phyloP scores from a whole-genome alignment of 2,797 vertebrate genomes.

The Malacoraja senta region DNA sequence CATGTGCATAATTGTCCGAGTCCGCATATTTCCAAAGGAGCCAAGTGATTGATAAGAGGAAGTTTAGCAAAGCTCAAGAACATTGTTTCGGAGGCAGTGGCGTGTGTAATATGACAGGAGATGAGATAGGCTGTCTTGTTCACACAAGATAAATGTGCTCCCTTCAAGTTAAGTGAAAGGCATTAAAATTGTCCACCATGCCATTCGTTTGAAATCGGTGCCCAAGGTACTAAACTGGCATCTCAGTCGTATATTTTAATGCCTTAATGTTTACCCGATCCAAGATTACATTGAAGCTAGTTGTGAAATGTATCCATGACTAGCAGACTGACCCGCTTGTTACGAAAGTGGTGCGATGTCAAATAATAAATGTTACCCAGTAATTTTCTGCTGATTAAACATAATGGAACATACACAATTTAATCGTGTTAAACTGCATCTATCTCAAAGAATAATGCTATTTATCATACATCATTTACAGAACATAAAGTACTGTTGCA shows the following conservation, averaged over 20 bases:
- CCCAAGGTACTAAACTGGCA: background rate
- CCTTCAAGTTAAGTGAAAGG: too few species aligned
- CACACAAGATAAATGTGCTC: background rate
- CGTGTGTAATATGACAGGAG: background rate
- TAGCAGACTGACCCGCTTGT: background rate
- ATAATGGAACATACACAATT: background rate
- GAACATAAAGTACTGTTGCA: background rate
- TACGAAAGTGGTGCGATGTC: too few species aligned
- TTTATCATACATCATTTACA: background rate
- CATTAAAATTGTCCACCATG: background rate
- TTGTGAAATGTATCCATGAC: background rate
- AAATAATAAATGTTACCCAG: background rate
- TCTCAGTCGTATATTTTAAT: background rate
- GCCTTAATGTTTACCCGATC: background rate
- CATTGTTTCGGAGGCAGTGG: background rate
- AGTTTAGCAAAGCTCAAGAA: background rate
- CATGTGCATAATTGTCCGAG: background rate
- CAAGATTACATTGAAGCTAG: background rate
- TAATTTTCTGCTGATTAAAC: conserved; percentile 37
- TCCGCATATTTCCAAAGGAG: background rate
- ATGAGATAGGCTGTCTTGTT: background rate
- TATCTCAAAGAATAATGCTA: background rate
- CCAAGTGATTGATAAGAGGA: background rate
- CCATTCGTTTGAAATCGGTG: background rate
- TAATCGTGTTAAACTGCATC: background rate